Base-by-base conservation (phyloP, 2,888 invertebrate genomes). In the Hermaeophaga mercurialis region DNA sequence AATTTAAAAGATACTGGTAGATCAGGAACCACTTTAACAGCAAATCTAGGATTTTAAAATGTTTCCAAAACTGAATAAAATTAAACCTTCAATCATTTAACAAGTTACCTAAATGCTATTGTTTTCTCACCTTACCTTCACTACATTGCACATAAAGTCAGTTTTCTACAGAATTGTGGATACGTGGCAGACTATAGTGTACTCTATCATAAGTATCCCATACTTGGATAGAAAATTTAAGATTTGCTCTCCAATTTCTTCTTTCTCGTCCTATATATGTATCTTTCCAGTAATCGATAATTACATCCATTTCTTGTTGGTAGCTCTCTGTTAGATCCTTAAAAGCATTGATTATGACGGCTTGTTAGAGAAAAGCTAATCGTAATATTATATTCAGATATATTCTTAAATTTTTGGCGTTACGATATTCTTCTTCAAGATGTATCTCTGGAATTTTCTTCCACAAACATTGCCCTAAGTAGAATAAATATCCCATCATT, bases 281-380 rank as follows among this genome's bases (percentile, higher is more conserved):
- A 36, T 36, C 36, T 36, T 36, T 14, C 36, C 36, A 36, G 36
- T 22, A 43, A 43, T 43, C 45, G 26, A 45, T 45, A 31, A 45
- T 28, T 11, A 15, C 7, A n/a, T 45, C 12, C 9, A 28, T 45
- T 45, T 45, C 36, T 2, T 15, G 2, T 8, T 26, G 28, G n/a
- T 31, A 45, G 28, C 2, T 22, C 5, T 26, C 28, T 14, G 28
- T 7, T 14, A 15, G 28, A n/a, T n/a, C n/a, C n/a, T n/a, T n/a
- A n/a, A n/a, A 45, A 9, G 24, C 17, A 9, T 9, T 26, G 17
- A 45, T 45, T 9, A 45, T 31, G 12, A 28, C 45, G 3, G 9
- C 45, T n/a, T 19, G 9, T 11, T 5, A 31, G 22, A 22, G 11
- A 36, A 36, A 36, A 36, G 3, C 7, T 6, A 36, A 6, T 1